Base-by-base conservation (phyloP, 1,140 invertebrate genomes). In the Formica selysi region DNA sequence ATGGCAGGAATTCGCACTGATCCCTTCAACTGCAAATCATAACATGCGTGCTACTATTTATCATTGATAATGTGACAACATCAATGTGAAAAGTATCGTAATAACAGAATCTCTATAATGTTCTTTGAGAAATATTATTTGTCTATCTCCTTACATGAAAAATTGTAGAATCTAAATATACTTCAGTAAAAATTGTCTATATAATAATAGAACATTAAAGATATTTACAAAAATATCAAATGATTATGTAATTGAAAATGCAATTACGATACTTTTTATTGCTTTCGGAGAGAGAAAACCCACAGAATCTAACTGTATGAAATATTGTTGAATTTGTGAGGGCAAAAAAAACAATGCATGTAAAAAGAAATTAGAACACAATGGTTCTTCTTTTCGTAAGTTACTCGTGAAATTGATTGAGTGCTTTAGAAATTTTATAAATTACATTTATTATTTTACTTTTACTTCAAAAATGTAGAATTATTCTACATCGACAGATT, bases 1-100 rank as follows among this genome's bases (percentile, higher is more conserved):
- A 48, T 80, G 22, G 76, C 62, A 36, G 22, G n/a, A 62, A 32
- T 80, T 70, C 76, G 85, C 89, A 87, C 73, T 86, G 87, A 91
- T 86, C 74, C 87, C 68, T 87, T 91, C 87, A 87, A 89, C 70
- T 86, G 85, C 81, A 86, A 87, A 85, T 19, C 4, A 64, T 79
- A 29, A 86, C 48, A 8, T 86, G 70, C 13, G 78, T 74, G 78
- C 62, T 89, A 83, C 54, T 89, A 51, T 73, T 44, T 76, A 89
- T 61, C 26, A 26, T 54, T 73, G 54, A 74, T 38, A 78, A 64
- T 29, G 26, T 13, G 48, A 74, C 13, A 26, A 57, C 22, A 54
- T 22, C 32, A 36, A 80, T 54, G 10, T 54, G 22, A 80, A 80
- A 80, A 70, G 76, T 80, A 68, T 80, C 32, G 44, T 70, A 68